phyloP scores from a whole-genome alignment of 2,888 invertebrate species.

The Aspidapion aeneum region DNA sequence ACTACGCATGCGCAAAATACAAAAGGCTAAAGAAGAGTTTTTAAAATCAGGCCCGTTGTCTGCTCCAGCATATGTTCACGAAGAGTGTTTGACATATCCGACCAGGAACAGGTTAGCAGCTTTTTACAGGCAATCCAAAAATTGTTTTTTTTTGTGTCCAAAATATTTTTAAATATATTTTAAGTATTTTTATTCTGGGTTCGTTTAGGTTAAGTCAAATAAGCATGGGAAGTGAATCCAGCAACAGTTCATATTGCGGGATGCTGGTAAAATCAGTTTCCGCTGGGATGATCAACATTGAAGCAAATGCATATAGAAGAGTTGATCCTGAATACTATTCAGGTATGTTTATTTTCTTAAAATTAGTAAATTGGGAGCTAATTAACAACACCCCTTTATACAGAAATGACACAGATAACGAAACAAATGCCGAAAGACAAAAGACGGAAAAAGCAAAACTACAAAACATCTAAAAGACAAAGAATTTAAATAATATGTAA shows the following conservation, averaged over 20 bases:
- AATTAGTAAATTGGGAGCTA: too few species aligned
- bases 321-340: constrained; percentile 48
- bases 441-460: too few species aligned
- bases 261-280: constrained; percentile 68
- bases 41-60: constrained; percentile 43
- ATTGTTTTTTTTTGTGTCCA: too few species aligned
- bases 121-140: not conserved
- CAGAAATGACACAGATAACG: too few species aligned
- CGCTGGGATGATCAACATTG: constrained; percentile 73
- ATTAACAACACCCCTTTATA: too few species aligned
- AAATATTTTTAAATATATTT: too few species aligned
- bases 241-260: constrained; percentile 46
- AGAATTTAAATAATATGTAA: too few species aligned
- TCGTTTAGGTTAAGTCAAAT: constrained; percentile 56
- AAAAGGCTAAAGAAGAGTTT: constrained; percentile 71
- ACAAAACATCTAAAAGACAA: too few species aligned
- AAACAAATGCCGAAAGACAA: too few species aligned
- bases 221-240: constrained; percentile 61
- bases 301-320: constrained; percentile 58
- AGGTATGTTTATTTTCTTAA: too few species aligned
- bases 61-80: constrained; percentile 24
- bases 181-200: too few species aligned
- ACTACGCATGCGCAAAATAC: constrained; percentile 57
- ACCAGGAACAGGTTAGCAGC: constrained; percentile 35
- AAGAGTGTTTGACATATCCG: constrained; percentile 35